Base-by-base conservation (phyloP, 1,140 invertebrate species). In the Trichonephila inaurata region DNA sequence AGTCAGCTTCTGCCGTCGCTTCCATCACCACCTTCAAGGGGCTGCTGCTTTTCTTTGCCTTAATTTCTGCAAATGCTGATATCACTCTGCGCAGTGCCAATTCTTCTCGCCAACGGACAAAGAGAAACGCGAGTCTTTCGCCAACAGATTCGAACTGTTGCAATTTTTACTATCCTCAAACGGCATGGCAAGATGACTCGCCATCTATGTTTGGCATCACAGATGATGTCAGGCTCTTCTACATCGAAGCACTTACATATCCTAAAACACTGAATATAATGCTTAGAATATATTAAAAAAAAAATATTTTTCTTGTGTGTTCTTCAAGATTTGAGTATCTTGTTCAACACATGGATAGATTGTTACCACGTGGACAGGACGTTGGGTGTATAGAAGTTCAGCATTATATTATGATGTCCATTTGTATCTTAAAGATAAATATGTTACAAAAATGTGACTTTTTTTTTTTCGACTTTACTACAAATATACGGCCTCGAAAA, bases 171-270 rank as follows among this genome's bases (percentile, higher is more conserved):
- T 33, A 12, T 77, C 24, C 33, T 40, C 51, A 44, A 44, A 60
- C 12, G 0, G 51, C 44, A 24, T 58, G n/a, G n/a, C 40, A 51
- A 51, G 51, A 51, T 12, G 21, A n/a, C 44, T 51, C 44, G 82
- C 19, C 82, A 58, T 60, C 14, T 33, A 28, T 16, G 21, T 5
- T 40, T 58, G 88, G 86, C 88, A 19, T 60, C 60, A 72, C 58
- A 28, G 51, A 66, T 92, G 82, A 61, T 92, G 66, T 40, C 91
- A 87, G 40, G 72, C 69, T 77, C 44, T 89, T 69, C 14, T 87
- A 92, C 91, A 92, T 92, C 91, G 91, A 92, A 92, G 91, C 91
- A 87, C 82, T 92, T 92, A 92, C 91, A 92, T 92, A 92, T 92
- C 91, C 81, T 69, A 92, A 83, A 92, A 91, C 89, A 91, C 51